phyloP scores from a whole-genome alignment of 1,140 invertebrate species.

The silkworm (Bombyx mori) region DNA sequence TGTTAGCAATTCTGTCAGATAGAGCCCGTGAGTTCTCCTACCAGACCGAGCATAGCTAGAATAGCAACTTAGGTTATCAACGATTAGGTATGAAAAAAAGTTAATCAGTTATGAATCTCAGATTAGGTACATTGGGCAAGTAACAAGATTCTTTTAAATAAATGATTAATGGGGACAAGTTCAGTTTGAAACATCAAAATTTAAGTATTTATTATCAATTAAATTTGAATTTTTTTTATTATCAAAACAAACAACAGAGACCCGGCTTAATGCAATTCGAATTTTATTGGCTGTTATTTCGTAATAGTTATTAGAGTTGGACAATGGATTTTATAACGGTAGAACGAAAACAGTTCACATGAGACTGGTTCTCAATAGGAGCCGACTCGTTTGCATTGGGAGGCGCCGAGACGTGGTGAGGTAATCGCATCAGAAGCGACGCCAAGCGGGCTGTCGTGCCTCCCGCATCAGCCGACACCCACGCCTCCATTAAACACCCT shows the following conservation, averaged over 20 bases:
- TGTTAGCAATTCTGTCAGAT: too few species aligned
- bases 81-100: too few species aligned
- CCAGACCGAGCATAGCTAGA: too few species aligned
- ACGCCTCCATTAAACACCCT: constrained; percentile 21
- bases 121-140: too few species aligned
- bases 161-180: too few species aligned
- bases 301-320: constrained; percentile 66
- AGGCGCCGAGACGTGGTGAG: constrained; percentile 48
- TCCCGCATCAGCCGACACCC: constrained; percentile 14
- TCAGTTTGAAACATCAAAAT: too few species aligned
- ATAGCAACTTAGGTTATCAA: too few species aligned
- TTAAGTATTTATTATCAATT: too few species aligned
- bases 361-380: constrained; percentile 48
- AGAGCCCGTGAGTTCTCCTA: too few species aligned
- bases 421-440: constrained; percentile 55
- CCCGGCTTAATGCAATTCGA: constrained; percentile 23
- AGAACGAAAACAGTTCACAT: constrained; percentile 60
- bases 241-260: constrained; percentile 3
- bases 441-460: constrained; percentile 16
- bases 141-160: too few species aligned
- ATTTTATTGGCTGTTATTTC: constrained; percentile 61
- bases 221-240: too few species aligned
- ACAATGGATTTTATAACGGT: constrained; percentile 63
- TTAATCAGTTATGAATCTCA: too few species aligned
- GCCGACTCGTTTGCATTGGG: constrained; percentile 37